These are phyloP conservation scores for Phenganax subtilis DNA, from an alignment of 92 coral and sea anemone genomes.

Conservation along the genomic window DNA sequence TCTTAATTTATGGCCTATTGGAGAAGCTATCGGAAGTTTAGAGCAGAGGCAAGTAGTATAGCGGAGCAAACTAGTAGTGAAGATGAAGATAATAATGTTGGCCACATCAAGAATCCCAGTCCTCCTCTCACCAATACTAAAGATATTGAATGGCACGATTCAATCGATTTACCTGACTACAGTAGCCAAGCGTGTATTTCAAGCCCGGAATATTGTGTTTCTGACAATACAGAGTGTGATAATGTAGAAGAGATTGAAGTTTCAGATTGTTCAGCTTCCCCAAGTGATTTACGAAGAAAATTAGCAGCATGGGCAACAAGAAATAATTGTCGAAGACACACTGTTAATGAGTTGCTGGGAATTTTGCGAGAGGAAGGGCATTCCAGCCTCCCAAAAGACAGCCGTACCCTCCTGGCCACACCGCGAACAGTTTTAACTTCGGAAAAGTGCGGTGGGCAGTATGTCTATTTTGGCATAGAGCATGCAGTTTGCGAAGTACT, in stretches of 20 bases:
- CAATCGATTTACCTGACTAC: no score
- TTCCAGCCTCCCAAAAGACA: background rate
- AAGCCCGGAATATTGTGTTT: no score
- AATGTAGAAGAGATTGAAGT: background rate
- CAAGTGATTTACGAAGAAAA: background rate
- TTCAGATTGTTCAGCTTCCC: background rate
- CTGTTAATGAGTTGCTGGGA: background rate
- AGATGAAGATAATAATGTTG: background rate
- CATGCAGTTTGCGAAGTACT: background rate
- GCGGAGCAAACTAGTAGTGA: slow-evolving; percentile 4
- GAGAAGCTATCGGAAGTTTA: slow-evolving; percentile 21
- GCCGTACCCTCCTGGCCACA: background rate
- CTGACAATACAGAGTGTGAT: no score
- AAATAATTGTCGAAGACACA: background rate
- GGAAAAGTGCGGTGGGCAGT: no score
- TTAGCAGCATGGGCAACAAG: background rate
- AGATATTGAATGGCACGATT: no score
- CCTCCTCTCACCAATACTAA: no score
- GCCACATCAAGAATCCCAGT: no score
- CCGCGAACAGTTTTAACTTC: background rate
- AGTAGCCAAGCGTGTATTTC: no score
- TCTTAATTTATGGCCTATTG: slow-evolving; percentile 8
- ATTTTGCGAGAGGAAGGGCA: background rate
- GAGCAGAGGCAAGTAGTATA: slow-evolving; percentile 6
- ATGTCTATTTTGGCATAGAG: slow-evolving; percentile 6